These are phyloP conservation scores for Drosophila falleni DNA, from an alignment of 2,888 invertebrate species.

Conservation along the genomic window DNA sequence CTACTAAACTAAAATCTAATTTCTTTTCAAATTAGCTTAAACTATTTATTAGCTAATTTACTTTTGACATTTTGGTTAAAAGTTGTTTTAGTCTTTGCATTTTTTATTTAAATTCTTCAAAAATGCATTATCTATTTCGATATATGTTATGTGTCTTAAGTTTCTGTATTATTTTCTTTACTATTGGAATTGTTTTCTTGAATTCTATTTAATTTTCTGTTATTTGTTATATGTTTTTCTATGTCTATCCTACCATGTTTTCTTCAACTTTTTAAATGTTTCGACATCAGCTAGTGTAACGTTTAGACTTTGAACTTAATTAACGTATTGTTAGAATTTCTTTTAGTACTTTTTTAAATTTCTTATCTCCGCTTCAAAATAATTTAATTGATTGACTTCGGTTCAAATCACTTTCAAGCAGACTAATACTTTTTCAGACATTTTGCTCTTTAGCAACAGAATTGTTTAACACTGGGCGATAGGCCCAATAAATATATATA, in stretches of 20 bases:
- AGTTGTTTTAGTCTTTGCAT: constrained; percentile 44
- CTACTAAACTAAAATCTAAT: constrained; percentile 42
- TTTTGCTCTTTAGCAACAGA: constrained; percentile 29
- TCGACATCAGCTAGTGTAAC: constrained; percentile 32
- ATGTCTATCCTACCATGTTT: constrained; percentile 9
- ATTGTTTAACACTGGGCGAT: constrained; percentile 31
- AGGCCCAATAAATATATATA: constrained; percentile 23
- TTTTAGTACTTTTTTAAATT: constrained; percentile 26
- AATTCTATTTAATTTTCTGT: constrained; percentile 30
- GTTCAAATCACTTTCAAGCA: constrained; percentile 38
- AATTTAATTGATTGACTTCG: constrained; percentile 16
- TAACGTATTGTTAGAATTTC: constrained; percentile 42
- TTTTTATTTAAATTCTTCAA: constrained; percentile 17
- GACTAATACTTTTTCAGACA: constrained; percentile 19
- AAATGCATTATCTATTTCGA: constrained; percentile 17
- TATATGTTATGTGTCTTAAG: constrained; percentile 53
- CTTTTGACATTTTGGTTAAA: constrained; percentile 49
- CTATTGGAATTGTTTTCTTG: constrained; percentile 1
- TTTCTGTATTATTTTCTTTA: constrained; percentile 23
- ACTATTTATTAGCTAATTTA: constrained; percentile 43
- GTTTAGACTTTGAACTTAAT: constrained; percentile 26
- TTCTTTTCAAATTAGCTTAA: constrained; percentile 57
- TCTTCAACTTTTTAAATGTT: constrained; percentile 18
- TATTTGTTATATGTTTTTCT: constrained; percentile 22
- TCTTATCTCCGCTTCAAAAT: constrained; percentile 10